These are phyloP conservation scores for Zoanthus sociatus DNA, from an alignment of 92 coral and sea anemone species.

Conservation along the genomic window DNA sequence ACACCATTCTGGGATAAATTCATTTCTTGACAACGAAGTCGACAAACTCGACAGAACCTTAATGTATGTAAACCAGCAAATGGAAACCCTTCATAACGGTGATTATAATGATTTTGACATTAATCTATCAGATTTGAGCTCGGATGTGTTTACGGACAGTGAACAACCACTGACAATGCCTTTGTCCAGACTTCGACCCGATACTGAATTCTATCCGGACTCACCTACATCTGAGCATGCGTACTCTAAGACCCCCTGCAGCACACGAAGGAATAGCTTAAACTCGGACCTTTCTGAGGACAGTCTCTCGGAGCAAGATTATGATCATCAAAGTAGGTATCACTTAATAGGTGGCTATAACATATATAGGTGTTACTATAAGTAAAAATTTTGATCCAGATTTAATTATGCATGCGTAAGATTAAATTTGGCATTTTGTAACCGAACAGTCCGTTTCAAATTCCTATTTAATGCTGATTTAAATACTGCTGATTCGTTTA, in stretches of 20 bases:
- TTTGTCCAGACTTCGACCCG: constrained; percentile 63
- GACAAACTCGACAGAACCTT: constrained; percentile 79
- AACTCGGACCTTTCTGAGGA: constrained; percentile 83
- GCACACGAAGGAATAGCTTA: constrained; percentile 91
- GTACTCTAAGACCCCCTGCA: constrained; percentile 97
- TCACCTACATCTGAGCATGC: constrained; percentile 91
- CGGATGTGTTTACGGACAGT: constrained; percentile 88
- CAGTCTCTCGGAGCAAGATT: constrained; percentile 63
- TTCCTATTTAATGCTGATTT: too few species aligned
- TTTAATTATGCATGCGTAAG: too few species aligned
- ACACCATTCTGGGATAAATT: constrained; percentile 18
- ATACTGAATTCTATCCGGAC: constrained; percentile 90
- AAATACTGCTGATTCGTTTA: too few species aligned
- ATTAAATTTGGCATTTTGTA: too few species aligned
- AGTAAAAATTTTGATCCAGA: too few species aligned
- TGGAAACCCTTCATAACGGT: constrained; percentile 80
- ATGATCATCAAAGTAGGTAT: constrained; percentile 18
- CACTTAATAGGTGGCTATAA: not conserved
- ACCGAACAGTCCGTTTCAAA: too few species aligned
- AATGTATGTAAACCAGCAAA: constrained; percentile 82
- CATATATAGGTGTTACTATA: too few species aligned
- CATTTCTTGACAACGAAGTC: constrained; percentile 46
- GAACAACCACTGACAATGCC: constrained; percentile 74
- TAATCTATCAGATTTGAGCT: constrained; percentile 82
- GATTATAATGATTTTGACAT: constrained; percentile 80